Evolutionary conservation across 2,113 vertebrate genomes (phyloP), one percentile per base, ranked within the genome.

Genomic region (Engystomops pustulosus): DNA sequence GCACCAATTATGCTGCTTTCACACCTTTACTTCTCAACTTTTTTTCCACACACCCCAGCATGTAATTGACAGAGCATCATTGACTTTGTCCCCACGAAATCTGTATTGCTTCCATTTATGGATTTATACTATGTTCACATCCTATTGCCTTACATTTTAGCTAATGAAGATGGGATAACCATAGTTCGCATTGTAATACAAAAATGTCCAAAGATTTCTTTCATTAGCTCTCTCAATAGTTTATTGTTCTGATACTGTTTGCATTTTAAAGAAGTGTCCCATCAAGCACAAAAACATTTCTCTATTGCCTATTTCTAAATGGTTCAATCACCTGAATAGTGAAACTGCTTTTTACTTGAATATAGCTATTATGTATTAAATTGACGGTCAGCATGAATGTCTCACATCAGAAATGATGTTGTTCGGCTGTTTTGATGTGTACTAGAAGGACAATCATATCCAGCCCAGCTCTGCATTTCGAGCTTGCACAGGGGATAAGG

Each of bases 1-100:
- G 23, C 14, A 18, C 80, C 68, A 81, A 72, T 81, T 70, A 72
- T 44, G 36, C 32, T 18, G 34, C 67, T 58, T 68, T 32, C 60
- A 49, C 45, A 34, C 20, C 6, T 81, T 34, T 80, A 17, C 44
- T 51, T 17, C 38, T 9, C 55, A 8, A 30, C 27, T 55, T 15
- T 68, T 78, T 47, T 47, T 62, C 20, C 71, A 51, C 41, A 11
- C 45, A 49, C 10, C 20, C 30, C 44, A 32, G 79, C 67, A 20
- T 65, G 60, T 34, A 25, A 49, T 34, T 51, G 65, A 70, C 60
- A 80, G 25, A 34, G 4, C 60, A 67, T 49, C 58, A 53, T 69
- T 81, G 65, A 70, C 27, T 69, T 1, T 6, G 25, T 10, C 58
- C 30, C 67, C 68, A 58, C 41, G 47, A 71, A 18, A 34, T 72